phyloP scores from a whole-genome alignment of 2,888 invertebrate genomes.

The Ormyrus pomaceus region DNA sequence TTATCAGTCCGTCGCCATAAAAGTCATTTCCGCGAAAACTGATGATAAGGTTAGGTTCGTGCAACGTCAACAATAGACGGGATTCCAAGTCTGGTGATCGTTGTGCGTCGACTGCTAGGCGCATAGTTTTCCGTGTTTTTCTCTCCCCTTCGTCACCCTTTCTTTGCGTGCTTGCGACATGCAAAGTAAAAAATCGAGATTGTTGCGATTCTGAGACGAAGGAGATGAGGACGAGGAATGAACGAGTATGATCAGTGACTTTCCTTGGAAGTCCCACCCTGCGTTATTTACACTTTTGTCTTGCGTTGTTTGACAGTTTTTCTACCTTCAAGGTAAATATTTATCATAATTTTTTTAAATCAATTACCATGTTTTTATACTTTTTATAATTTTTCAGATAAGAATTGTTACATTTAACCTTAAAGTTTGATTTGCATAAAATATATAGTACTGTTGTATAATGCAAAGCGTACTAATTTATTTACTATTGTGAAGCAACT shows the following conservation, averaged over 20 bases:
- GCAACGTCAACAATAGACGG: slow-evolving; percentile 54
- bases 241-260: not conserved
- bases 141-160: not conserved
- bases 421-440: not conserved
- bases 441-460: no score
- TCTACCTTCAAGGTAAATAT: slow-evolving; percentile 33
- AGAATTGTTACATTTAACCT: not conserved
- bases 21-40: no score
- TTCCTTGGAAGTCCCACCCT: not conserved
- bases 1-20: no score
- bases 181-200: not conserved
- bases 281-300: slow-evolving; percentile 14
- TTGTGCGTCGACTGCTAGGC: slow-evolving; percentile 52
- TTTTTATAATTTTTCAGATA: not conserved
- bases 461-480: no score
- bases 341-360: slow-evolving; percentile 1
- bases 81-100: not conserved
- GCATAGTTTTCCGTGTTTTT: slow-evolving; percentile 1
- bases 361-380: not conserved
- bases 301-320: slow-evolving; percentile 18
- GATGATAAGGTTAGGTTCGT: slow-evolving; percentile 41
- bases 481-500: no score
- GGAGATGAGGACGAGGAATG: slow-evolving; percentile 16
- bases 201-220: not conserved
- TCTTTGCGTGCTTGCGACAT: not conserved